phyloP scores from a whole-genome alignment of 37 sponge, comb jelly and placozoan genomes.

The Agelas oroides region DNA sequence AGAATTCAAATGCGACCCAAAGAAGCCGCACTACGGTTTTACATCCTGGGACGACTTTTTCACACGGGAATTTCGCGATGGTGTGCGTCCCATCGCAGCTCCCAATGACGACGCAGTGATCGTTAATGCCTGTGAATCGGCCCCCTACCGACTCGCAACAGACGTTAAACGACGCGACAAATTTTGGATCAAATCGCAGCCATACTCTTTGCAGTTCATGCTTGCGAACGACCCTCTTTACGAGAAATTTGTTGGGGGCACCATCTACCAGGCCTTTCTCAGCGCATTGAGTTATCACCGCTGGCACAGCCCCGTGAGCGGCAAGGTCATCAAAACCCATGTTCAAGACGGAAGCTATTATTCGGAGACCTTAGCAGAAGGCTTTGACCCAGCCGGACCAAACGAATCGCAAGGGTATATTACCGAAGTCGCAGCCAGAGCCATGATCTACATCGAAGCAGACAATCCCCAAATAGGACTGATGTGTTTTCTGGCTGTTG shows the following conservation, averaged over 20 bases:
- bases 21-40: slow-evolving; percentile 33
- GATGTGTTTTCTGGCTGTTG: slow-evolving; percentile 49
- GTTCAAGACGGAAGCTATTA: slow-evolving; percentile 18
- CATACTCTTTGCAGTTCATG: slow-evolving; percentile 33
- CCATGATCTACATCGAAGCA: slow-evolving; percentile 36
- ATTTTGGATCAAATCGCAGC: too few species aligned
- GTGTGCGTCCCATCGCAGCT: slow-evolving; percentile 43
- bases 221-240: too few species aligned
- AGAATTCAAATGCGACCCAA: slow-evolving; percentile 35
- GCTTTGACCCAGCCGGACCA: slow-evolving; percentile 4
- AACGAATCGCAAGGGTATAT: slow-evolving; percentile 41
- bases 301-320: too few species aligned
- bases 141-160: slow-evolving; percentile 23
- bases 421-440: slow-evolving; percentile 36
- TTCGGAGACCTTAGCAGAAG: slow-evolving; percentile 10
- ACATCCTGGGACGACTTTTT: slow-evolving; percentile 62
- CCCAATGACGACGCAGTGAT: slow-evolving; percentile 43
- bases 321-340: too few species aligned
- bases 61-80: slow-evolving; percentile 30
- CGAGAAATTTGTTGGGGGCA: too few species aligned
- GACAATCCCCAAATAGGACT: slow-evolving; percentile 47
- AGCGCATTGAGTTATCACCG: background rate
- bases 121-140: slow-evolving; percentile 55
- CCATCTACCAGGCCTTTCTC: slow-evolving; percentile 10
- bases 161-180: too few species aligned